These are phyloP conservation scores for Drosophila sordidapex DNA, from an alignment of 2,888 invertebrate genomes.

Conservation along the genomic window DNA sequence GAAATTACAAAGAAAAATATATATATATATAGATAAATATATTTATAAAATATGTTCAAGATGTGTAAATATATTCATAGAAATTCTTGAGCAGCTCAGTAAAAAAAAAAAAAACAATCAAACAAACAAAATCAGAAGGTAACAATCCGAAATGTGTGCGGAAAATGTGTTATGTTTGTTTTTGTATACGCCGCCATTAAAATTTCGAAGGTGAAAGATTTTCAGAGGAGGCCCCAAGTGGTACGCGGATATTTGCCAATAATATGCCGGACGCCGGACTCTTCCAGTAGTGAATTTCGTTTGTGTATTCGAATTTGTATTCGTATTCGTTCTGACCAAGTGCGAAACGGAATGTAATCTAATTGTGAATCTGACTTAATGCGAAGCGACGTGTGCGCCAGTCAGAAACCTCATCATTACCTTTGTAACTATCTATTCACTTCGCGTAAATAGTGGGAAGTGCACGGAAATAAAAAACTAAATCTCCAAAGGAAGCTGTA, in stretches of 20 bases:
- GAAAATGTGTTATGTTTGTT: slow-evolving; percentile 56
- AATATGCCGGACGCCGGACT: slow-evolving; percentile 59
- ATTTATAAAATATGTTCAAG: slow-evolving; percentile 30
- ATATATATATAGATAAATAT: slow-evolving; percentile 28
- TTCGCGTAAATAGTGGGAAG: slow-evolving; percentile 1
- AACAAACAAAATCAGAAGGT: slow-evolving; percentile 50
- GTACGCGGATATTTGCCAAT: slow-evolving; percentile 56
- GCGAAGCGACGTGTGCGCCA: slow-evolving; percentile 41
- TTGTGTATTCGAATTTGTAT: slow-evolving; percentile 37
- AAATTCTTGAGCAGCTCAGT: slow-evolving; percentile 25
- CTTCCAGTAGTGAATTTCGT: slow-evolving; percentile 34
- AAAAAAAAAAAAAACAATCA: no score
- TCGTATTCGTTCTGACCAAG: slow-evolving; percentile 22
- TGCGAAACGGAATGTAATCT: slow-evolving; percentile 32
- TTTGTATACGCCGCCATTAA: slow-evolving; percentile 58
- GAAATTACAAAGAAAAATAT: slow-evolving; percentile 4
- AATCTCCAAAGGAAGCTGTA: slow-evolving; percentile 39
- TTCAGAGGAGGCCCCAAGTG: slow-evolving; percentile 34
- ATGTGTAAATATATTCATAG: slow-evolving; percentile 30
- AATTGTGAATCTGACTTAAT: slow-evolving; percentile 32
- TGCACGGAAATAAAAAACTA: slow-evolving; percentile 3
- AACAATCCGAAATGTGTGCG: slow-evolving; percentile 41
- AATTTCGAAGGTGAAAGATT: slow-evolving; percentile 63
- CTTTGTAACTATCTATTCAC: slow-evolving; percentile 16
- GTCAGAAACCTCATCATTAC: slow-evolving; percentile 12